These are phyloP conservation scores for Silvanus unidentatus DNA, from an alignment of 2,888 invertebrate species.

Conservation along the genomic window DNA sequence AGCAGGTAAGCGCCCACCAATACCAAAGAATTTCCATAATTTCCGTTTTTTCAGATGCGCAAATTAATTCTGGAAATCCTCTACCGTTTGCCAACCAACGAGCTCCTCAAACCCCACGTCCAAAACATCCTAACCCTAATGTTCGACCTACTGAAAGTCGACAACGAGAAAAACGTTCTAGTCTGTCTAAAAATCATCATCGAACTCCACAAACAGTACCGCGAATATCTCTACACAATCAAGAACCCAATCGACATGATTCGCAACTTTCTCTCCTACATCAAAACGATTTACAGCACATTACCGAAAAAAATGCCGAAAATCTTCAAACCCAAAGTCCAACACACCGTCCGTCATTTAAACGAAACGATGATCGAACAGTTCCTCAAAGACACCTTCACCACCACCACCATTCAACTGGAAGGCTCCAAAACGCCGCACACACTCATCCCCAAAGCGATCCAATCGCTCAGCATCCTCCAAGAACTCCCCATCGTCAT, in stretches of 20 bases:
- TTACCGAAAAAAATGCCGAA: conserved; percentile 85
- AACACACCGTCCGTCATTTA: conserved; percentile 79
- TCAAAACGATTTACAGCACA: conserved; percentile 89
- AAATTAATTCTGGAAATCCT: conserved; percentile 94
- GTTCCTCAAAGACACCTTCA: conserved; percentile 82
- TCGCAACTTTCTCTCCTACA: conserved; percentile 86
- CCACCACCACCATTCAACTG: conserved; percentile 82
- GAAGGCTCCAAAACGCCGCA: conserved; percentile 74
- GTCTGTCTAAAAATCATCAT: conserved; percentile 94
- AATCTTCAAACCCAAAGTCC: conserved; percentile 87
- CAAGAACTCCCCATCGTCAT: conserved; percentile 97
- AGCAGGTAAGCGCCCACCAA: too few relatives aligned
- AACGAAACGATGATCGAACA: conserved; percentile 83
- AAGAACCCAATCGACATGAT: conserved; percentile 44
- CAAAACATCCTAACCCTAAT: conserved; percentile 82
- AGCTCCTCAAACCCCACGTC: conserved; percentile 77
- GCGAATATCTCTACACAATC: conserved; percentile 35
- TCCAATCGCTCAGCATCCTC: conserved; percentile 88
- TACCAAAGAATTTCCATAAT: too few relatives aligned
- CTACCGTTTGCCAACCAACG: conserved; percentile 91
- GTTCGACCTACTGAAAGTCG: conserved; percentile 85
- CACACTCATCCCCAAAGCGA: conserved; percentile 89
- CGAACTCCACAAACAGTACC: conserved; percentile 92
- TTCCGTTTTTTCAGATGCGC: conserved; percentile 57
- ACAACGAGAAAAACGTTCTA: conserved; percentile 97